Evolutionary conservation across 2,113 vertebrate genomes (phyloP).

Genomic region (Takifugu bimaculatus): DNA sequence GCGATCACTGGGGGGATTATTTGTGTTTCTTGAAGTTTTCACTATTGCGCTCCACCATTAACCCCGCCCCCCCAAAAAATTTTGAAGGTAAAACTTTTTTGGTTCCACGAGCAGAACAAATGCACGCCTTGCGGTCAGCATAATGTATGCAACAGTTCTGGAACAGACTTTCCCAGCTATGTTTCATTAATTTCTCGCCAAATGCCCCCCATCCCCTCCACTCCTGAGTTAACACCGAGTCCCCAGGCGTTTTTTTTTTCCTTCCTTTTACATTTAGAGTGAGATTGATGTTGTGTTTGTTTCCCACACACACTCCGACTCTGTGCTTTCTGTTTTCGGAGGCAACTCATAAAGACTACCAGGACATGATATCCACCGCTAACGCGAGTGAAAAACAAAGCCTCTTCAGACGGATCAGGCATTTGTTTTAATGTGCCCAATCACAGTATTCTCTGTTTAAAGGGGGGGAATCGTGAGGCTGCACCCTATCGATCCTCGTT

Average conservation of each 20-base stretch:
- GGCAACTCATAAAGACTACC: slow-evolving; percentile 20
- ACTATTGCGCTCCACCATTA: too few species aligned
- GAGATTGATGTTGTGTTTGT: slow-evolving; percentile 60
- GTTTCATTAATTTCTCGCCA: slow-evolving; percentile 51
- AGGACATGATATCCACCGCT: slow-evolving; percentile 38
- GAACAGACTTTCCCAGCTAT: slow-evolving; percentile 29
- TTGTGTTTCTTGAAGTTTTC: too few species aligned
- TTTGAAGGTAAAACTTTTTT: too few species aligned
- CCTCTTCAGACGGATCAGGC: slow-evolving; percentile 1
- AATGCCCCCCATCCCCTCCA: slow-evolving; percentile 5
- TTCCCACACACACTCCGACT: slow-evolving; percentile 41
- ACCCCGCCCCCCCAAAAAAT: too few species aligned
- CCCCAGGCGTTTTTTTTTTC: slow-evolving; percentile 28
- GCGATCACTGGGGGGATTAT: background rate
- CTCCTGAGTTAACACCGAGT: slow-evolving; percentile 43
- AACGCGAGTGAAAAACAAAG: slow-evolving; percentile 21
- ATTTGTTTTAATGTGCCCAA: slow-evolving; percentile 43
- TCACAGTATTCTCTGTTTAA: slow-evolving; percentile 31
- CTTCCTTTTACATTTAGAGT: slow-evolving; percentile 22
- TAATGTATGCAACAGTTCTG: background rate
- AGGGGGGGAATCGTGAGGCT: slow-evolving; percentile 40
- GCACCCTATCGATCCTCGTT: slow-evolving; percentile 71
- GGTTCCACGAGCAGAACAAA: too few species aligned
- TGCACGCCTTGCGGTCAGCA: too few species aligned
- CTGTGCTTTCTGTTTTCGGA: slow-evolving; percentile 13